A percentile compares a stretch with the other conserved stretches of the same genome.
These are phyloP conservation scores for Syngnathus acus DNA, from an alignment of 2,797 vertebrate genomes.

Conservation along the genomic window DNA sequence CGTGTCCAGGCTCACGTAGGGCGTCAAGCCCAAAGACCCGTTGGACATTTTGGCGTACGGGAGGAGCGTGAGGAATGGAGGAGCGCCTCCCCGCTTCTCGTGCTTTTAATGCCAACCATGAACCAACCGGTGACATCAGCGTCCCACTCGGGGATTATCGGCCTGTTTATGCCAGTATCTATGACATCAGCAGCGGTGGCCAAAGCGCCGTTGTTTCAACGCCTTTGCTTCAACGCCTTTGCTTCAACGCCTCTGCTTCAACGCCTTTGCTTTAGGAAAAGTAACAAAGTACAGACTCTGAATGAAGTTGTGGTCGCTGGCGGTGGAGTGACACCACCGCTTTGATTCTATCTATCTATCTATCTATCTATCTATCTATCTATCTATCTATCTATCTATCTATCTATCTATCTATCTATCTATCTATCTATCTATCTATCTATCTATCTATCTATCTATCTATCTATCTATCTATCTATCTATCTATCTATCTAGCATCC, in stretches of 20 bases:
- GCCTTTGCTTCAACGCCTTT: neutral
- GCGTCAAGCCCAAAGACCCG: slow-evolving; percentile 33
- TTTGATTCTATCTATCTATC: no score
- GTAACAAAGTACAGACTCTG: no score
- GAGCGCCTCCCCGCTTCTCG: neutral
- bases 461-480: no score
- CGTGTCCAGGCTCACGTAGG: slow-evolving; percentile 50
- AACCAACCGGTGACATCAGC: neutral
- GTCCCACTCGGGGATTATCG: neutral
- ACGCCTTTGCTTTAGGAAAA: neutral
- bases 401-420: no score
- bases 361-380: no score
- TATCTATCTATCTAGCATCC: no score
- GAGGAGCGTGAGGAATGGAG: neutral
- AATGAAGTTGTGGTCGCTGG: no score
- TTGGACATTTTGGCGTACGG: slow-evolving; percentile 49
- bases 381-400: no score
- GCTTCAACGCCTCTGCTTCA: neutral
- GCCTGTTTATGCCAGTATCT: neutral
- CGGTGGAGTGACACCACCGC: no score
- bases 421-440: no score
- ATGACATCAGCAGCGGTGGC: neutral
- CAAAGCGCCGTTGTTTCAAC: neutral
- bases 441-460: no score
- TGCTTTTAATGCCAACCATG: neutral